Evolutionary conservation across 2,888 invertebrate genomes (phyloP).

Genomic region (Acleris cristana): DNA sequence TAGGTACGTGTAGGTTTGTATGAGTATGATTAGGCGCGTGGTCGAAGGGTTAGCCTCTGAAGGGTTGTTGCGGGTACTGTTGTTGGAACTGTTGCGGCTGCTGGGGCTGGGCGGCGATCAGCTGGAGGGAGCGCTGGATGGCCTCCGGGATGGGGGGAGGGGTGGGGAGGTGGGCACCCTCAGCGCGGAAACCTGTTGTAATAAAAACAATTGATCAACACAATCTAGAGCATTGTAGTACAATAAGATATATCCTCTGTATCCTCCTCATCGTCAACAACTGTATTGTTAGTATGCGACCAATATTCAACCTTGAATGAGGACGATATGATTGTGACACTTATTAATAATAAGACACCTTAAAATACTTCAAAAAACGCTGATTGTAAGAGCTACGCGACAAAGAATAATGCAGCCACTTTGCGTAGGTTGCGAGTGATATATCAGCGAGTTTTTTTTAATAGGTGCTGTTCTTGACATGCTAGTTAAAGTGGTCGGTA

Average conservation of each 20-base stretch:
- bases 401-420: background rate
- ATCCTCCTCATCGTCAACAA: too few species aligned
- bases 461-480: slow-evolving; percentile 10
- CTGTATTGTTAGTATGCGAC: too few species aligned
- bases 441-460: background rate
- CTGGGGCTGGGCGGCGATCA: slow-evolving; percentile 65
- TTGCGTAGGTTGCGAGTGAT: background rate
- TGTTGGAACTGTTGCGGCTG: slow-evolving; percentile 55
- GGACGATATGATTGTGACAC: too few species aligned
- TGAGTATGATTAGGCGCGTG: slow-evolving; percentile 34
- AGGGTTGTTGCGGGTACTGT: slow-evolving; percentile 52
- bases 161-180: slow-evolving; percentile 85
- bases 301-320: too few species aligned
- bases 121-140: slow-evolving; percentile 80
- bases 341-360: too few species aligned
- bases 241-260: too few species aligned
- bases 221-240: too few species aligned
- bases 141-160: slow-evolving; percentile 85
- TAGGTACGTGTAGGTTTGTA: slow-evolving; percentile 43
- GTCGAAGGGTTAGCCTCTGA: slow-evolving; percentile 61
- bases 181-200: slow-evolving; percentile 83
- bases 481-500: slow-evolving; percentile 1
- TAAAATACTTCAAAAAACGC: too few species aligned
- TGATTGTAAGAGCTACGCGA: too few species aligned
- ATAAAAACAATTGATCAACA: background rate